Conservation (phyloP, 2,113 vertebrate species). For the Nyctibius bracteatus region DNA sequence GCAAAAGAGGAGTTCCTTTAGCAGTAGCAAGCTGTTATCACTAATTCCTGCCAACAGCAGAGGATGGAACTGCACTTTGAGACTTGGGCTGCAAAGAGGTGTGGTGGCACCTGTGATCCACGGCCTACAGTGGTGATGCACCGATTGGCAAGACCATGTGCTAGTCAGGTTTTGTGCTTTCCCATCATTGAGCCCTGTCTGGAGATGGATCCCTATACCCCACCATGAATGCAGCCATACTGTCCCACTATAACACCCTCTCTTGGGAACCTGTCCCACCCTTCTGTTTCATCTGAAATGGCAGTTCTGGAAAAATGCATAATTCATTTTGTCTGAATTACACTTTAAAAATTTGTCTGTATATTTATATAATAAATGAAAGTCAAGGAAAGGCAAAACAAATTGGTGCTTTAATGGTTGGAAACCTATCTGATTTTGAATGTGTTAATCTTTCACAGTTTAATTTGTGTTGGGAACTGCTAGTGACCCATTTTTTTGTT, state of each 20-base stretch:
- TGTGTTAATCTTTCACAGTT: not conserved
- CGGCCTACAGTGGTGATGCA: not conserved
- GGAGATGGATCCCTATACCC: not conserved
- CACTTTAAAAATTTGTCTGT: not conserved
- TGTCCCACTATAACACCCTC: not conserved
- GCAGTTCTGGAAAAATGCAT: not conserved
- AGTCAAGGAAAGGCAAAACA: not conserved
- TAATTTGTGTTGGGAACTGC: not conserved
- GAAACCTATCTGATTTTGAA: not conserved
- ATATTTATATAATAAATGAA: not conserved
- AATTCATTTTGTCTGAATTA: not conserved
- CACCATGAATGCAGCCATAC: not conserved
- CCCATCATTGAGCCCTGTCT: rapidly evolving
- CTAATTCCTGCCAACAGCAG: not conserved
- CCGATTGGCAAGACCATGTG: rapidly evolving
- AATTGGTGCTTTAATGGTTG: not conserved
- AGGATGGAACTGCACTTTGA: not conserved
- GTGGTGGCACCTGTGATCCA: not conserved
- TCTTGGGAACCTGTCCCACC: not conserved
- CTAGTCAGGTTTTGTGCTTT: not conserved
- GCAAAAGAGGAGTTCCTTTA: not conserved
- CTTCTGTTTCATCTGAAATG: not conserved
- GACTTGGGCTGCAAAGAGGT: not conserved
- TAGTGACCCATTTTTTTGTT: not conserved
- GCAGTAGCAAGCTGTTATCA: not conserved